Evolutionary conservation across 2,113 vertebrate genomes (phyloP).

Genomic region (Myiozetetes cayanensis): DNA sequence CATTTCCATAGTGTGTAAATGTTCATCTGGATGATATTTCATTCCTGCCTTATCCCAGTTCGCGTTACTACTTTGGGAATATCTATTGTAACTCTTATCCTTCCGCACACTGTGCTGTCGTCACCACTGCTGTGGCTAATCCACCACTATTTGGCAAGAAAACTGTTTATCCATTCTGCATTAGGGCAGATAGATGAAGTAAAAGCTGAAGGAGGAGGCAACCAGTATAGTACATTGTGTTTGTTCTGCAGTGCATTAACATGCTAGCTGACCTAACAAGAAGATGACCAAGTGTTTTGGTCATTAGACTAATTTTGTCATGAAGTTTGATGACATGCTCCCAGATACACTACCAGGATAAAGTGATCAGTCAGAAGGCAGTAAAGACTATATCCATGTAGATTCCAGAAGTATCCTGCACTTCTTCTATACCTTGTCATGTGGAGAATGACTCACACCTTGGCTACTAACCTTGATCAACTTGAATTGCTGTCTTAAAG

Average conservation of each 20-base stretch:
- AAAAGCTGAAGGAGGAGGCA: background rate
- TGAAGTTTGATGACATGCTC: background rate
- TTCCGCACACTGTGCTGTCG: background rate
- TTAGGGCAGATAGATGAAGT: background rate
- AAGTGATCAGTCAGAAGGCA: background rate
- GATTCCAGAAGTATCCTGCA: background rate
- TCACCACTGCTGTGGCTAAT: constrained; percentile 31
- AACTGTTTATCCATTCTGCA: constrained; percentile 1
- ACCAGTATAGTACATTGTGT: background rate
- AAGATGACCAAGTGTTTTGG: background rate
- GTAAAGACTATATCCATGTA: background rate
- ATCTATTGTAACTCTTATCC: constrained; percentile 57
- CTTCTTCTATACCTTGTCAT: background rate
- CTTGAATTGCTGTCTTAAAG: background rate
- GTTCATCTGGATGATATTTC: background rate
- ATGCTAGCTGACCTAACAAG: background rate
- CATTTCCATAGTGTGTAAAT: constrained; percentile 28
- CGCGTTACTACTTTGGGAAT: constrained; percentile 37
- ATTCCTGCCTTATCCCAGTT: constrained; percentile 26
- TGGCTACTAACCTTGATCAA: background rate
- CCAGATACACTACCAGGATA: background rate
- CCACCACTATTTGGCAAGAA: constrained; percentile 46
- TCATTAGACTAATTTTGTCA: background rate
- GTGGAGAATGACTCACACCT: background rate
- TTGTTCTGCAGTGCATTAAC: background rate